A percentile compares a stretch with the other conserved stretches of the same genome.
Evolutionary conservation across 2,113 vertebrate species (phyloP).

Genomic region (Hiodon tergisus): DNA sequence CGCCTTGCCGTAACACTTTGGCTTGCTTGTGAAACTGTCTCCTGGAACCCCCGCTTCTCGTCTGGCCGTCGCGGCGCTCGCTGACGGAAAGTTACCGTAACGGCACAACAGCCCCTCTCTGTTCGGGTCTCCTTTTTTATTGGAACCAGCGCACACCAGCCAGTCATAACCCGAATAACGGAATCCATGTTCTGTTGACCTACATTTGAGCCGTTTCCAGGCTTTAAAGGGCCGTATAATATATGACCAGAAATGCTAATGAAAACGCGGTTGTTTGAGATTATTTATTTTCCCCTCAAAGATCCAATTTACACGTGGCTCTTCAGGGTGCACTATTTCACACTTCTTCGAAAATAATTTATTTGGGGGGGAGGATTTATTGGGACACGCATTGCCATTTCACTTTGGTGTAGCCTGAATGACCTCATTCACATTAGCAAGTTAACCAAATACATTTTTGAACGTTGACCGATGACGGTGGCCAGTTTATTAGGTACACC

Average conservation of each 20-base stretch:
- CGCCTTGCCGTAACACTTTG: not conserved
- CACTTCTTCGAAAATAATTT: not conserved
- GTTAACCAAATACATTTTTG: too few relatives aligned
- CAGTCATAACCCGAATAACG: not conserved
- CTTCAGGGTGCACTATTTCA: conserved; percentile 11
- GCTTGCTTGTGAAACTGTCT: not conserved
- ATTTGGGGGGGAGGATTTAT: not conserved
- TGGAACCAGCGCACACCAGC: not conserved
- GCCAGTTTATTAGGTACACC: too few relatives aligned
- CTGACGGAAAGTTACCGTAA: not conserved
- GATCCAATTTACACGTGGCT: not conserved
- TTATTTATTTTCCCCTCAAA: conserved; percentile 17
- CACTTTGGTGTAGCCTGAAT: not conserved
- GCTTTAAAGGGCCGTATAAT: conserved; percentile 15
- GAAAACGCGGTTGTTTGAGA: conserved; percentile 14
- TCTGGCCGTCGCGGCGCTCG: not conserved
- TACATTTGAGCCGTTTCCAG: conserved; percentile 4
- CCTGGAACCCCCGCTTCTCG: not conserved
- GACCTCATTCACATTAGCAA: conserved; percentile 3
- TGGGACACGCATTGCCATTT: not conserved
- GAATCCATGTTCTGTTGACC: conserved; percentile 17
- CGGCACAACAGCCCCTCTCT: conserved; percentile 24
- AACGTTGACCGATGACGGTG: too few relatives aligned
- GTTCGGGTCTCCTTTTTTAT: not conserved
- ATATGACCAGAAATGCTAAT: conserved; percentile 11